Percentiles rank a stretch among this genome's conserved stretches.
Conservation (phyloP, 2,888 invertebrate species). For the Agrochola lychnidis region DNA sequence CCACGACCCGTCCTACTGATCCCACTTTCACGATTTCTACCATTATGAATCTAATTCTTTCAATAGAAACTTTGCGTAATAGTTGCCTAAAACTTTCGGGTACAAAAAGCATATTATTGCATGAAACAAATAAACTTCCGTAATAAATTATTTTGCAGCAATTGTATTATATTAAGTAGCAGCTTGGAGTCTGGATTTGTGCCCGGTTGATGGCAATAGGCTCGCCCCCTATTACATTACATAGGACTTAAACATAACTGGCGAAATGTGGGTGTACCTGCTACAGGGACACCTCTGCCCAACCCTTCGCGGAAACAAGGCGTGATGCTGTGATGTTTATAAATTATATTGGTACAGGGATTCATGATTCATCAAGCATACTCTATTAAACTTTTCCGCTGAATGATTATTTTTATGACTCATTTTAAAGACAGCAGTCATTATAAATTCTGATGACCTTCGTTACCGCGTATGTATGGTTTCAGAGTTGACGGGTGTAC, state of each 20-base stretch:
- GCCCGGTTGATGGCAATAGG: too few species aligned
- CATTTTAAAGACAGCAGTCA: constrained; percentile 56
- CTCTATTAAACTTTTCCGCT: constrained; percentile 58
- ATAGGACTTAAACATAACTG: too few species aligned
- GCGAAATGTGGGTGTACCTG: too few species aligned
- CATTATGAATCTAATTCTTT: constrained; percentile 24
- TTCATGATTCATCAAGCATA: constrained; percentile 58
- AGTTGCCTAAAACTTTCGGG: constrained; percentile 15
- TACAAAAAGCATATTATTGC: constrained; percentile 35
- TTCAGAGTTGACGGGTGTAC: constrained; percentile 35
- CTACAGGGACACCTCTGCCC: too few species aligned
- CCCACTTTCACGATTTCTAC: constrained; percentile 41
- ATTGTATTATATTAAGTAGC: too few species aligned
- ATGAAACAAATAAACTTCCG: constrained; percentile 41
- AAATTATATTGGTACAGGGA: constrained; percentile 48
- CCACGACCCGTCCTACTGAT: background rate
- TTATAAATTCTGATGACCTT: constrained; percentile 56
- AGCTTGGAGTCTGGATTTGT: too few species aligned
- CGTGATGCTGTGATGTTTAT: too few species aligned
- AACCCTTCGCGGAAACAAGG: too few species aligned
- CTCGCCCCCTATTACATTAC: too few species aligned
- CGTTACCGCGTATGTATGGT: constrained; percentile 24
- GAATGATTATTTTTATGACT: constrained; percentile 64
- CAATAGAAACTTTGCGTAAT: constrained; percentile 17
- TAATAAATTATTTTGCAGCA: constrained; percentile 49